Evolutionary conservation across 2,888 invertebrate genomes (phyloP), one percentile per base, ranked within the genome.

Genomic region (Sipha maydis): DNA sequence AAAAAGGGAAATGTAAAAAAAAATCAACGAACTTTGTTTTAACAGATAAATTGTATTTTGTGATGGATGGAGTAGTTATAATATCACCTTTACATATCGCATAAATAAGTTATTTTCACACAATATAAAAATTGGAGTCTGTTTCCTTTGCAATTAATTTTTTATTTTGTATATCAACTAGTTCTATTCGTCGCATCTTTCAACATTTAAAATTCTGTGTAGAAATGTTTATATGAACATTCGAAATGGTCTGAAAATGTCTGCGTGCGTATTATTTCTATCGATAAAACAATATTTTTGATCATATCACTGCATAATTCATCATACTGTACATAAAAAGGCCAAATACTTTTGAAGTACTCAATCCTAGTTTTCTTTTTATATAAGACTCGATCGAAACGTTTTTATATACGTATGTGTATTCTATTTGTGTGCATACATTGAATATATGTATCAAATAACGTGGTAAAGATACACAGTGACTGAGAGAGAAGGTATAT

Each of bases 351-450:
- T n/a, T 25, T 19, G 56, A 61, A 21, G 38, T 41, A 84, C 84
- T 84, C 61, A 41, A 84, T 84, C 76, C 76, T 76, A 31, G 76
- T 84, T 84, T 76, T 84, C 21, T 76, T 38, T 84, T 41, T 61
- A 21, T 41, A 61, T 61, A 56, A 31, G 31, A 69, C n/a, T 67
- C 25, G 54, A 54, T 48, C 31, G 31, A 77, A 67, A 67, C 48
- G 17, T 3, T 38, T 21, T 25, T 38, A 3, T 28, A 3, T 25
- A 28, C n/a, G 71, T 11, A 61, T 25, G 8, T 41, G 41, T 41
- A 41, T 67, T n/a, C 67, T 71, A 71, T 77, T 1, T 71, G 21
- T 14, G 21, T 48, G 14, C 25, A 41, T 56, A 56, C 19, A 21
- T 19, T 17, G 56, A 11, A 14, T 56, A 56, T 69, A n/a, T 69